Conservation (phyloP, 2,113 vertebrate species). For the Marmota monax region DNA sequence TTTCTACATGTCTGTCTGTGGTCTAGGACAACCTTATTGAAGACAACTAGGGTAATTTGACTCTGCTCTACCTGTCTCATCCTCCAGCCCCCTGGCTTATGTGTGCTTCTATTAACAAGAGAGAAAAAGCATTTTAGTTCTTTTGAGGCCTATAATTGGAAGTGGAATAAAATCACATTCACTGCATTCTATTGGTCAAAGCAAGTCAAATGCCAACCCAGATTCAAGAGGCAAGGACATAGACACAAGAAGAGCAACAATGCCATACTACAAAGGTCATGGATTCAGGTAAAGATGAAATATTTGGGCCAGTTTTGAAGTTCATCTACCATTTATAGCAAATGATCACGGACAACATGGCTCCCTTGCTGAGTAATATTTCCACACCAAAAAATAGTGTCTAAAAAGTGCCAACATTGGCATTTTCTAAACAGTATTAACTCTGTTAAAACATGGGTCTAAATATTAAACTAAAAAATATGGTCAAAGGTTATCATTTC, state of each 20-base stretch:
- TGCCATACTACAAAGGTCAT: not conserved
- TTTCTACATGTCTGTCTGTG: not conserved
- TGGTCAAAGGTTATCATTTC: not conserved
- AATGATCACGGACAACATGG: not conserved
- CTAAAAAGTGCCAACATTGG: not conserved
- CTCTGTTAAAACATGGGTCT: not conserved
- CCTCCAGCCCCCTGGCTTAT: not conserved
- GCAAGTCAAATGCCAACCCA: not conserved
- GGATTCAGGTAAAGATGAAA: conserved; percentile 32
- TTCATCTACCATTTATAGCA: conserved; percentile 31
- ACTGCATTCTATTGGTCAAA: not conserved
- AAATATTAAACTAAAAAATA: conserved; percentile 26
- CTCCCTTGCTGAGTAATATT: not conserved
- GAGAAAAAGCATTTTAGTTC: not conserved
- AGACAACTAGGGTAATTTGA: not conserved
- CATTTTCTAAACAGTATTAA: not conserved
- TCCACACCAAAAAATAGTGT: not conserved
- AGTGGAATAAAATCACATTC: not conserved
- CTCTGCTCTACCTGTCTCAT: not conserved
- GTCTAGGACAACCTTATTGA: not conserved
- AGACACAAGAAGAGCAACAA: not conserved
- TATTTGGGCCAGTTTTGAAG: not conserved
- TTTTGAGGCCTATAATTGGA: not conserved
- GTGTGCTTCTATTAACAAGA: not conserved
- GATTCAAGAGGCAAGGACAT: not conserved